These are phyloP conservation scores for Plectropomus leopardus DNA, from an alignment of 2,113 vertebrate species.

Conservation along the genomic window DNA sequence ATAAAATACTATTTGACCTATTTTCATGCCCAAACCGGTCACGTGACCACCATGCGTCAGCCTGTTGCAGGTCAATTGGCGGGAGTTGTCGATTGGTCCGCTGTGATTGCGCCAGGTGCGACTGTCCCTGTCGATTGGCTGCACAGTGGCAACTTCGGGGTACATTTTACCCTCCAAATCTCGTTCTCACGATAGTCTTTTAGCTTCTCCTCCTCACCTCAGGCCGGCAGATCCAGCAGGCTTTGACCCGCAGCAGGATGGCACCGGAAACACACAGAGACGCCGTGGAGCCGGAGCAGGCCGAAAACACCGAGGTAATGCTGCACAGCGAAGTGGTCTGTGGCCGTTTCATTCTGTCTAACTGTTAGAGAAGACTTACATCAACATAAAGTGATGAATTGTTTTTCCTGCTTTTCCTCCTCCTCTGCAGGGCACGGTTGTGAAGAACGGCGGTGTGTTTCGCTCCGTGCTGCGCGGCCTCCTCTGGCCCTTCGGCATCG, in stretches of 20 bases:
- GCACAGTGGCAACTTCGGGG: not conserved
- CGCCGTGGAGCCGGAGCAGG: slow-evolving; percentile 36
- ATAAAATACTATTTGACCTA: no score
- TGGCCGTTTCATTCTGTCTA: no score
- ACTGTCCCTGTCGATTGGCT: slow-evolving; percentile 65
- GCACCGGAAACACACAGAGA: slow-evolving; percentile 29
- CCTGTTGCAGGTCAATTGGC: slow-evolving; percentile 61
- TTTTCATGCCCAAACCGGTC: no score
- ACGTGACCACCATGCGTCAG: not conserved
- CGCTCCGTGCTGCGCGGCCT: slow-evolving; percentile 69
- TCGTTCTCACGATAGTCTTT: accelerated
- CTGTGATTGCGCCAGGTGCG: slow-evolving; percentile 56
- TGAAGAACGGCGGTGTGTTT: slow-evolving; percentile 64
- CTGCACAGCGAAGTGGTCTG: accelerated
- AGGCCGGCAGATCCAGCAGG: not conserved
- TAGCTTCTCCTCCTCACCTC: not conserved
- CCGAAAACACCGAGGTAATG: slow-evolving; percentile 30
- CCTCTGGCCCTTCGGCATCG: slow-evolving; percentile 81
- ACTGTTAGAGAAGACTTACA: no score
- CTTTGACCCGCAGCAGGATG: slow-evolving; percentile 63
- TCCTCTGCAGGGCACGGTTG: slow-evolving; percentile 60
- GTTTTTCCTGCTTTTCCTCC: not conserved
- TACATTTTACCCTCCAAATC: slow-evolving; percentile 47
- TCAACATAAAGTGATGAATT: no score
- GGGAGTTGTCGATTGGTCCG: slow-evolving; percentile 45